Conservation (phyloP, 2,888 invertebrate genomes). For the Dicranocentrus wangi region DNA sequence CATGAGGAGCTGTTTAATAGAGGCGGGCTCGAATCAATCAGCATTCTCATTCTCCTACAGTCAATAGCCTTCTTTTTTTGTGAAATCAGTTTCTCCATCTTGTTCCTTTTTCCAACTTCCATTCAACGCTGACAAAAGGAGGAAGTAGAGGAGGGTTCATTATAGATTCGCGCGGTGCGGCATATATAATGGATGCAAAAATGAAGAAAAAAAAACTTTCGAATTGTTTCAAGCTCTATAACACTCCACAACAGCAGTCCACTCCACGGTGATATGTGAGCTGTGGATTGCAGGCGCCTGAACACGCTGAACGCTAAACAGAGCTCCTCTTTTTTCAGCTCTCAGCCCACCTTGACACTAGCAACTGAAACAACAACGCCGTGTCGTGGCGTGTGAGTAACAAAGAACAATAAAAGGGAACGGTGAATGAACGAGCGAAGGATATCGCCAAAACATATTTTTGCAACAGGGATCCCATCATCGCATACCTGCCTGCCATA, state of each 20-base stretch:
- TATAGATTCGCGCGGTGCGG: too few species aligned
- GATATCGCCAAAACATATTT: conserved; percentile 22
- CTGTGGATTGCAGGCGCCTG: too few species aligned
- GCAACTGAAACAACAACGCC: conserved; percentile 57
- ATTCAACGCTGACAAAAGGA: not conserved
- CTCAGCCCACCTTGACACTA: conserved; percentile 62
- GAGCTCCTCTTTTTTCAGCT: conserved; percentile 60
- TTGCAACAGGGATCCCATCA: not conserved
- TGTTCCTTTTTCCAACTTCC: conserved; percentile 13
- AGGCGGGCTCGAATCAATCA: not conserved
- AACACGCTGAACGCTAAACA: too few species aligned
- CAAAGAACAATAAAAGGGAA: conserved; percentile 61
- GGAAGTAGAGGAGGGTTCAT: too few species aligned
- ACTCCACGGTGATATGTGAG: too few species aligned
- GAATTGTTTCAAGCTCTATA: conserved; percentile 29
- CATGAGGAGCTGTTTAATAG: not conserved
- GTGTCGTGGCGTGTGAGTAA: conserved; percentile 39
- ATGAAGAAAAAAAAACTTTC: conserved; percentile 38
- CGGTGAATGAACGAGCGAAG: conserved; percentile 63
- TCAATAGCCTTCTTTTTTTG: not conserved
- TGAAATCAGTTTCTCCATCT: conserved; percentile 24
- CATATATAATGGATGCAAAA: conserved; percentile 17
- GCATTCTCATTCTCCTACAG: not conserved
- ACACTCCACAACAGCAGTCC: too few species aligned
- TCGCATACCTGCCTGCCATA: not conserved